These are phyloP conservation scores for Sarcophaga rosellei DNA, from an alignment of 2,888 invertebrate genomes.

Conservation along the genomic window DNA sequence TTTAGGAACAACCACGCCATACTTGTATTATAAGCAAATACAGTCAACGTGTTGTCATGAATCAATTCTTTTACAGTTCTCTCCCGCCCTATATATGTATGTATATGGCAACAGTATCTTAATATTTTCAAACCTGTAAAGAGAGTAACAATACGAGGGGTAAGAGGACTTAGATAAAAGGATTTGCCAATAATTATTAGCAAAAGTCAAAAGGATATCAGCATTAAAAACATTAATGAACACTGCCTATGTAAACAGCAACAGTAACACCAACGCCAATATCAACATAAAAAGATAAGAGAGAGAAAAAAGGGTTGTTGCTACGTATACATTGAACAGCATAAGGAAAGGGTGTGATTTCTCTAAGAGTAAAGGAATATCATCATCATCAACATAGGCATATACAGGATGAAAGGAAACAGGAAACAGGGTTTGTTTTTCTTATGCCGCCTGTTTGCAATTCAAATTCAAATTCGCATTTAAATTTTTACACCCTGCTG, in stretches of 20 bases:
- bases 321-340: not conserved
- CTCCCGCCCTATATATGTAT: not conserved
- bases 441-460: not conserved
- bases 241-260: slow-evolving; percentile 1
- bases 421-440: slow-evolving; percentile 47
- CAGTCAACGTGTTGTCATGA: no score
- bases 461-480: slow-evolving; percentile 41
- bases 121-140: slow-evolving; percentile 49
- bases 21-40: no score
- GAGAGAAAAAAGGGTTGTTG: slow-evolving; percentile 55
- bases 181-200: slow-evolving; percentile 69
- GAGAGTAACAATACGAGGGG: slow-evolving; percentile 33
- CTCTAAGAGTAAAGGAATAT: not conserved
- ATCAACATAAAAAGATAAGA: not conserved
- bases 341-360: slow-evolving; percentile 53
- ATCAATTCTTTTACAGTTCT: slow-evolving; percentile 8
- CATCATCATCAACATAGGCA: slow-evolving; percentile 11
- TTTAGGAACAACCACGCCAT: no score
- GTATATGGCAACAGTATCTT: slow-evolving; percentile 46
- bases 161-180: slow-evolving; percentile 61
- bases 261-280: not conserved
- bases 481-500: slow-evolving; percentile 55
- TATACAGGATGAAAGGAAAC: not conserved
- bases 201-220: slow-evolving; percentile 66
- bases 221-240: slow-evolving; percentile 63